Conservation (phyloP, 2,888 invertebrate species). For the Tortrix viridana region DNA sequence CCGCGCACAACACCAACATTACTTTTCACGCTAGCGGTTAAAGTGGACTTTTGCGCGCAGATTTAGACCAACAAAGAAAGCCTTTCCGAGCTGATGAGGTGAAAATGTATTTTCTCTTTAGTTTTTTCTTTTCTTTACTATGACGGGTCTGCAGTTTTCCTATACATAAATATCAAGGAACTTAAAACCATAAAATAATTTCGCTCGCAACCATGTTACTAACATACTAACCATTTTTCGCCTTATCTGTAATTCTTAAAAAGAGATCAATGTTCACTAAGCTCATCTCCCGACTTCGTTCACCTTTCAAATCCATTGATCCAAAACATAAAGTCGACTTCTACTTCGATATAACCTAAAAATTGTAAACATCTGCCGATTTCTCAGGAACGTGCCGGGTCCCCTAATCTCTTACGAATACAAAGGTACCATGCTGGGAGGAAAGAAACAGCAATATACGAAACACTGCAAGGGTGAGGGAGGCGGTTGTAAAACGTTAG, state of each 20-base stretch:
- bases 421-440: constrained; percentile 69
- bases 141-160: too few relatives aligned
- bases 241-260: background rate
- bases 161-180: too few relatives aligned
- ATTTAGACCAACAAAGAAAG: too few relatives aligned
- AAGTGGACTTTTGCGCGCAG: too few relatives aligned
- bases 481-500: constrained; percentile 65
- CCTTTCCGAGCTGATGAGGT: too few relatives aligned
- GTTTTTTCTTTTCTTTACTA: too few relatives aligned
- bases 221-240: background rate
- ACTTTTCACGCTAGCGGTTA: too few relatives aligned
- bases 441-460: constrained; percentile 52
- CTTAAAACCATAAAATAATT: too few relatives aligned
- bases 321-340: constrained; percentile 32
- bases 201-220: background rate
- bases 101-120: too few relatives aligned
- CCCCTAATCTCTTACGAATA: constrained; percentile 75
- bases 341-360: constrained; percentile 46
- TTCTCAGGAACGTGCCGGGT: constrained; percentile 81
- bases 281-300: constrained; percentile 19
- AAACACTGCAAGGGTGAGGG: constrained; percentile 44
- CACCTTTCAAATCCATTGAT: constrained; percentile 28
- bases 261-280: constrained; percentile 22
- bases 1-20: too few relatives aligned
- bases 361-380: constrained; percentile 78